These are phyloP conservation scores for Idaea dimidiata DNA, from an alignment of 2,888 invertebrate genomes.

Conservation along the genomic window DNA sequence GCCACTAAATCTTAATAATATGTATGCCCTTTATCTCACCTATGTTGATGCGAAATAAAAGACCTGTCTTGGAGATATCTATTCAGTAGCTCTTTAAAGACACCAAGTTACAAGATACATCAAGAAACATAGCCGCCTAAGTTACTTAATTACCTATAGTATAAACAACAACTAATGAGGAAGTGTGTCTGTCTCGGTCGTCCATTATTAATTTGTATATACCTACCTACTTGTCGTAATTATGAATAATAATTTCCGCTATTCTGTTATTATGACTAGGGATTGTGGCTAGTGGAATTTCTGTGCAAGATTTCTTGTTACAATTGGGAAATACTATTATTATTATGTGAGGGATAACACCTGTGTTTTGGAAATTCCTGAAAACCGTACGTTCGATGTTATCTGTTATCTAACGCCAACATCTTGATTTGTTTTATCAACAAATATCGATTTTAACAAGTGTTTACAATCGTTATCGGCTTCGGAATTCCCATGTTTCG, in stretches of 20 bases:
- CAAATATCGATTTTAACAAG: background rate
- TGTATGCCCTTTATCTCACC: background rate
- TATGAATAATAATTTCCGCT: background rate
- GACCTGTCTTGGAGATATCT: background rate
- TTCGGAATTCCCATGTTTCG: background rate
- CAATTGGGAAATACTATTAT: background rate
- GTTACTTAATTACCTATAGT: background rate
- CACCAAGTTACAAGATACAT: background rate
- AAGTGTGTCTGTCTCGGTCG: background rate
- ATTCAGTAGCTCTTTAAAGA: background rate
- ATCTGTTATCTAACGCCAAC: background rate
- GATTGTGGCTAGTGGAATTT: background rate
- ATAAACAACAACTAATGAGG: background rate
- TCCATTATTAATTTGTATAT: background rate
- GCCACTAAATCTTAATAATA: background rate
- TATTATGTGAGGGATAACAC: background rate
- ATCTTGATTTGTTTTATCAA: conserved; percentile 1
- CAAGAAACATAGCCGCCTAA: background rate
- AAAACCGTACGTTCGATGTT: background rate
- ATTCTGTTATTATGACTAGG: background rate
- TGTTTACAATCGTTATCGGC: background rate
- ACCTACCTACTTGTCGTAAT: background rate
- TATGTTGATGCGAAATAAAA: background rate
- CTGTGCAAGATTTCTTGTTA: background rate
- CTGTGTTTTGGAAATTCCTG: background rate